Base-by-base conservation (phyloP, 2,888 invertebrate species). In the Ctenicera cuprea region DNA sequence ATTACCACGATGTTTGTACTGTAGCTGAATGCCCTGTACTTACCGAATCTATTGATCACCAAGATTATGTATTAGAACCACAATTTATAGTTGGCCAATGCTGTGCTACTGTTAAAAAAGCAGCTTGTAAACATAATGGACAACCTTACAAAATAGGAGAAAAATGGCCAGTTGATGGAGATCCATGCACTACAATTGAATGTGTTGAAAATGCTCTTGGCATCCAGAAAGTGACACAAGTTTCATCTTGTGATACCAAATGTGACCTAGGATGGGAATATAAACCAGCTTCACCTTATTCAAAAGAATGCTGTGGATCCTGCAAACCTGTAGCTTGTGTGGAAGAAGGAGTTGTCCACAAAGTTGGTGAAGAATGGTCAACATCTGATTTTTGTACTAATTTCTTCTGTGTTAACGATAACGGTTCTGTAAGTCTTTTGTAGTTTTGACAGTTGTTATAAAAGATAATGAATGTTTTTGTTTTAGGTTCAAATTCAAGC, bases 301-400 rank as follows among this genome's bases (percentile, higher is more conserved):
- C 88, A 7, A 83, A 85, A 2, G 82, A 87, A 75, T 94, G 94
- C 16, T 94, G 94, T 82, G 94, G 94, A 5, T 84, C 86, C 52
- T 94, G 94, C 83, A 85, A 87, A 74, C 90, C 91, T 0, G 88
- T 90, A 4, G 90, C 90, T 3, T 84, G 86, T 87, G 87, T 92
- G 0, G 86, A 89, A 41, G 88, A 89, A 61, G 90, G 89, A 0
- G 73, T 80, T 11, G 81, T 89, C 14, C 87, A 88, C 45, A 80
- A 86, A 43, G 84, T 90, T 37, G 91, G 90, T 0, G 88, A 89
- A 30, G 84, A 87, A 71, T 94, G 93, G 93, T 84, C 85, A 0
- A 92, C 92, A 0, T 63, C 82, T 0, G 93, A 93, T 86, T 87
- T 87, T 83, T 94, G 94, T 82, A 89, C 89, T 5, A 89, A 88